Conservation (phyloP, 2,888 invertebrate genomes). For the Dysmachus trigonus region DNA sequence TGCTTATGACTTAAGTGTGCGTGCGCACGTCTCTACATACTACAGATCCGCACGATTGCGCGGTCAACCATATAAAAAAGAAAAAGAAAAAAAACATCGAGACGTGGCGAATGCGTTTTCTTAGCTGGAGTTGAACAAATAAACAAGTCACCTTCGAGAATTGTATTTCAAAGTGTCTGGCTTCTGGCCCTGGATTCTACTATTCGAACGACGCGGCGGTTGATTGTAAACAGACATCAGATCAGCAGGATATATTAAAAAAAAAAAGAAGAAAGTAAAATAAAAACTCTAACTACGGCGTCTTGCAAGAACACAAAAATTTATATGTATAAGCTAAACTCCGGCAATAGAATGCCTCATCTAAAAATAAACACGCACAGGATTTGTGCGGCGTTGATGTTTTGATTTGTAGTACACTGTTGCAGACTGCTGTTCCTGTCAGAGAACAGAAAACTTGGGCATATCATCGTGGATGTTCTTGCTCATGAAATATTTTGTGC, state of each 20-base stretch:
- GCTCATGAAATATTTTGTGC: background rate
- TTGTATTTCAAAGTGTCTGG: slow-evolving; percentile 18
- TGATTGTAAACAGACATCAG: background rate
- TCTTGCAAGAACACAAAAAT: background rate
- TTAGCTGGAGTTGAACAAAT: slow-evolving; percentile 13
- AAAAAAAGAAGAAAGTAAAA: background rate
- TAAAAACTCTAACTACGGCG: background rate
- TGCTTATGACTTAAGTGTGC: background rate
- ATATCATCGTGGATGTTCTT: background rate
- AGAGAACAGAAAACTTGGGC: background rate
- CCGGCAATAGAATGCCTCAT: background rate
- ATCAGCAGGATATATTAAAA: background rate
- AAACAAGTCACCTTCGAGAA: slow-evolving; percentile 12
- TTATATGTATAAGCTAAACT: background rate
- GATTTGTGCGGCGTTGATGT: background rate
- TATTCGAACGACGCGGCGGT: background rate
- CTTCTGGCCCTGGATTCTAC: slow-evolving; percentile 15
- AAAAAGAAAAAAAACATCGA: background rate
- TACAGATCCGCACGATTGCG: background rate
- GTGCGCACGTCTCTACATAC: background rate
- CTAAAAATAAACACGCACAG: slow-evolving; percentile 27
- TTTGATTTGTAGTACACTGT: slow-evolving; percentile 10
- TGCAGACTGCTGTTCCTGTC: background rate
- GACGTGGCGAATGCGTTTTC: slow-evolving; percentile 19
- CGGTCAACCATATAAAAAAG: background rate